These are phyloP conservation scores for Drepana arcuata DNA, from an alignment of 1,140 invertebrate genomes.

Conservation along the genomic window DNA sequence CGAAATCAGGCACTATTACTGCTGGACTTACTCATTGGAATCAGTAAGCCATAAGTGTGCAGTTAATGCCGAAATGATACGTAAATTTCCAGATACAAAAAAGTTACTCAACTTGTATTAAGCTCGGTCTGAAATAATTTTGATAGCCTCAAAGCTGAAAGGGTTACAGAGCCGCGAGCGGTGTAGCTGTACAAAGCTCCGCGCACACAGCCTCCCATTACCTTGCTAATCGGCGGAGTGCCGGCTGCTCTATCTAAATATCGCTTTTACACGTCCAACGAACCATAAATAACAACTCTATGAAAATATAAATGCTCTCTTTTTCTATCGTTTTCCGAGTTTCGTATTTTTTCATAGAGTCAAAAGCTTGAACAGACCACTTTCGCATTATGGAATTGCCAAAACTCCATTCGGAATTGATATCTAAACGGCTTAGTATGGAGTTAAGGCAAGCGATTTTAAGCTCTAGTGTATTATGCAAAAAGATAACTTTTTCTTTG, in stretches of 20 bases:
- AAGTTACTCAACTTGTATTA: conserved; percentile 28
- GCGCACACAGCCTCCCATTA: conserved; percentile 36
- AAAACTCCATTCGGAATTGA: conserved; percentile 58
- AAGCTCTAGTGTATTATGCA: conserved; percentile 12
- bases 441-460: conserved; percentile 7
- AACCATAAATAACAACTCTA: conserved; percentile 68
- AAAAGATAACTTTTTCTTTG: conserved; percentile 16
- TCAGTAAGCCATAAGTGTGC: not conserved
- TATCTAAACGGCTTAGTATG: conserved; percentile 28
- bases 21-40: too few species aligned
- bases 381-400: conserved; percentile 72
- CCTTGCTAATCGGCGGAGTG: conserved; percentile 65
- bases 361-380: conserved; percentile 71
- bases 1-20: too few species aligned
- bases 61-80: conserved; percentile 10
- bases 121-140: conserved; percentile 48
- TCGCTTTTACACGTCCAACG: conserved; percentile 63
- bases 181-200: conserved; percentile 35
- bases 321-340: conserved; percentile 68
- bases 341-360: conserved; percentile 69
- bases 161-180: conserved; percentile 31
- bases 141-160: conserved; percentile 56
- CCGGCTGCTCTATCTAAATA: conserved; percentile 60
- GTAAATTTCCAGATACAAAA: conserved; percentile 21
- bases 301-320: conserved; percentile 70